Base-by-base conservation (phyloP, 2,113 vertebrate genomes). In the Suricata suricatta region DNA sequence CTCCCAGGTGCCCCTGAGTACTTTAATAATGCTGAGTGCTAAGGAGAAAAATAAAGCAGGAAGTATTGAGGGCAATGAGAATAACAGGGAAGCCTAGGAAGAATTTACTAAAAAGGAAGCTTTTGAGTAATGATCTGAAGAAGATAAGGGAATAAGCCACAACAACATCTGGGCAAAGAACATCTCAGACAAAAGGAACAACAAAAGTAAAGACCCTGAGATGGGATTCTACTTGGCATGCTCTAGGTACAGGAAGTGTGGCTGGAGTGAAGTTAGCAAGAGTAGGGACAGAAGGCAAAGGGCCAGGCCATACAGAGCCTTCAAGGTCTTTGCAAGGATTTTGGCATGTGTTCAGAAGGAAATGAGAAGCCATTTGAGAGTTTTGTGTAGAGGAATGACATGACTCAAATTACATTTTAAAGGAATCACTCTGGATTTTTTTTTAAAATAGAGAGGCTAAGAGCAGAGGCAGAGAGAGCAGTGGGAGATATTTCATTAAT, bases 131-230 rank as follows among this genome's bases (percentile, higher is more conserved):
- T 93, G 25, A 54, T 54, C 63, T 89, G 57, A 95, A 81, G 68
- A 41, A 91, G 27, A 12, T 93, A 64, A 86, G 25, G 44, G 63
- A 87, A 38, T 87, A 52, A 92, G 3, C 63, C n/a, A 1, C 9
- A 25, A 57, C 10, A 60, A 13, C 64, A 64, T 85, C 54, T 94
- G 50, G 64, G 27, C 50, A 88, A 93, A 96, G 57, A 81, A 35
- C 31, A 90, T 89, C 63, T 95, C n/a, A 92, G 64, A 91, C 35
- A 84, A 54, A 97, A 23, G 80, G 15, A 94, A 83, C n/a, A 76
- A 17, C 35, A 88, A 66, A n/a, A 54, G 15, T 93, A 64, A 93
- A 93, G 52, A 3, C 38, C 41, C 14, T 88, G 13, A 93, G 6
- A 71, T 76, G 31, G 23, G 31, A 64, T 16, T 60, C 10, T 35